Percentiles rank a stretch among this genome's conserved stretches.
phyloP scores from a whole-genome alignment of 2,888 invertebrate genomes.

The Tethea ocularis region DNA sequence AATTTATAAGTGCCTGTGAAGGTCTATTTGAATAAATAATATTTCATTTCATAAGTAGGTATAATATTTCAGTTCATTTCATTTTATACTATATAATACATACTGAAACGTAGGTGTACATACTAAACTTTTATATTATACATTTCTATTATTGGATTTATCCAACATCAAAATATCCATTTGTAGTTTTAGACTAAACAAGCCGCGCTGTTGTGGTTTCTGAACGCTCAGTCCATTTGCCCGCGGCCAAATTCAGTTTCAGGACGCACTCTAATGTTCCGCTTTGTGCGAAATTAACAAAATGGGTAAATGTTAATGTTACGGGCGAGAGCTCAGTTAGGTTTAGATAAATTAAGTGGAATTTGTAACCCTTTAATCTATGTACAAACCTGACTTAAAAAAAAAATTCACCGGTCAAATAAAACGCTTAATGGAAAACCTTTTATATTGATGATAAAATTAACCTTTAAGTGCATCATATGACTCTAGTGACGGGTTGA shows the following conservation, averaged over 20 bases:
- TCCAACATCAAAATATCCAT: slow-evolving; percentile 50
- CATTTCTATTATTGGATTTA: slow-evolving; percentile 21
- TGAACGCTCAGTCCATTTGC: slow-evolving; percentile 59
- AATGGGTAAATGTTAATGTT: slow-evolving; percentile 55
- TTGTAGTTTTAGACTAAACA: slow-evolving; percentile 60
- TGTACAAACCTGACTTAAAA: slow-evolving; percentile 11
- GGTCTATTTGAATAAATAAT: too few relatives aligned
- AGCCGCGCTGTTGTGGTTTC: slow-evolving; percentile 57
- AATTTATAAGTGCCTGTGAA: too few relatives aligned
- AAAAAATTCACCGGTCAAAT: slow-evolving; percentile 17
- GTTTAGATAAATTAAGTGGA: slow-evolving; percentile 19
- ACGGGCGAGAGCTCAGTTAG: slow-evolving; percentile 25
- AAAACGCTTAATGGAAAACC: slow-evolving; percentile 32
- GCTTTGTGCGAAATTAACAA: slow-evolving; percentile 60
- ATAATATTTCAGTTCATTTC: too few relatives aligned
- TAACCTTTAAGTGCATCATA: slow-evolving; percentile 42
- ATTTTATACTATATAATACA: too few relatives aligned
- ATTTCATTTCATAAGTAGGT: too few relatives aligned
- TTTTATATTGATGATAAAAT: slow-evolving; percentile 45
- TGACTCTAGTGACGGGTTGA: slow-evolving; percentile 34
- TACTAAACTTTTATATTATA: slow-evolving; percentile 16
- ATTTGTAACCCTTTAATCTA: slow-evolving; percentile 21
- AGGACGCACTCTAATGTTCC: slow-evolving; percentile 57
- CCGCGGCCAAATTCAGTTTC: slow-evolving; percentile 58
- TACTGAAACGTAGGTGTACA: neutral